Percentiles rank a stretch among this genome's conserved stretches.
Evolutionary conservation across 2,113 vertebrate species (phyloP).

Genomic region (Pelecanoides urinatrix): DNA sequence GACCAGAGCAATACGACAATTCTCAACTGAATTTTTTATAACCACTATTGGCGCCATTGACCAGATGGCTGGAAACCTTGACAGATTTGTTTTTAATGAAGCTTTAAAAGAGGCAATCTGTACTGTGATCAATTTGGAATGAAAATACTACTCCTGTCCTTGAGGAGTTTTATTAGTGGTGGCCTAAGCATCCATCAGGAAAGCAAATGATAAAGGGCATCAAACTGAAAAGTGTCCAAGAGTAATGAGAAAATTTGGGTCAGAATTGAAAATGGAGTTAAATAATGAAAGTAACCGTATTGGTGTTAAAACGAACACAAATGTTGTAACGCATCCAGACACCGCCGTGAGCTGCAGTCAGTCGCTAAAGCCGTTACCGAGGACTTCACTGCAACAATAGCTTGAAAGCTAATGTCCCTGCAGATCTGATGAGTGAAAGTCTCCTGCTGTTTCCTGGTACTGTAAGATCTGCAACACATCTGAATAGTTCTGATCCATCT

Average conservation of each 20-base stretch:
- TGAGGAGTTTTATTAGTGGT: conserved; percentile 5
- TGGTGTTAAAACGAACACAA: background rate
- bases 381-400: background rate
- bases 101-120: conserved; percentile 48
- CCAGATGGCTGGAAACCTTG: conserved; percentile 51
- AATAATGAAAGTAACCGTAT: background rate
- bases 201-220: background rate
- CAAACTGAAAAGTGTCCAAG: background rate
- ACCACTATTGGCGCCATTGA: background rate
- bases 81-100: conserved; percentile 61
- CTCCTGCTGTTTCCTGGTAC: background rate
- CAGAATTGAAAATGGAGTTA: background rate
- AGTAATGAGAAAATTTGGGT: background rate
- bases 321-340: background rate
- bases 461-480: background rate
- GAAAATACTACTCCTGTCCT: conserved; percentile 7
- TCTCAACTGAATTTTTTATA: background rate
- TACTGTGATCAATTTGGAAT: conserved; percentile 13
- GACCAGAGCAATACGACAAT: background rate
- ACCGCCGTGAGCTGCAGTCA: background rate
- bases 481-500: background rate
- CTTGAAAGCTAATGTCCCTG: background rate
- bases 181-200: background rate
- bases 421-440: background rate
- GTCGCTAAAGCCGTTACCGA: background rate